Conservation (phyloP, 2,888 invertebrate genomes). For the Drosophila kokeensis region DNA sequence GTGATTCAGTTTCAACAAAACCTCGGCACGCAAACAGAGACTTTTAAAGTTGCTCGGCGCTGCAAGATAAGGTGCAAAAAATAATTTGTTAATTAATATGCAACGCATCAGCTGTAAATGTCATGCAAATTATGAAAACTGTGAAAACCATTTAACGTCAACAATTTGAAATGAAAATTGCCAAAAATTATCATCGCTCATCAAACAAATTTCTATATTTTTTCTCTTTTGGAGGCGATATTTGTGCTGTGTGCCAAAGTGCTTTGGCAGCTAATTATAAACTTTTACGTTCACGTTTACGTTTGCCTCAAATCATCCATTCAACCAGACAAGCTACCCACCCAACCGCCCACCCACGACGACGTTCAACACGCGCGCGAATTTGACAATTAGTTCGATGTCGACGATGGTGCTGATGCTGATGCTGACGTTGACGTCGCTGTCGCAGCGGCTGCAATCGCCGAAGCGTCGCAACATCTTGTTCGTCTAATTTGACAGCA, state of each 20-base stretch:
- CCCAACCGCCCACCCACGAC: slow-evolving; percentile 1
- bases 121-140: slow-evolving; percentile 18
- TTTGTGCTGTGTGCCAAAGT: slow-evolving; percentile 28
- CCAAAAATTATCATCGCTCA: slow-evolving; percentile 44
- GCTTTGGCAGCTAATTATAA: slow-evolving; percentile 45
- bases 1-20: slow-evolving; percentile 87
- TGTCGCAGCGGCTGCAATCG: slow-evolving; percentile 25
- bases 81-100: background rate
- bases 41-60: slow-evolving; percentile 88
- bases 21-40: slow-evolving; percentile 88
- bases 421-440: slow-evolving; percentile 27
- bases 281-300: slow-evolving; percentile 15
- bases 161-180: slow-evolving; percentile 59
- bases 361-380: slow-evolving; percentile 52
- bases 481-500: slow-evolving; percentile 4
- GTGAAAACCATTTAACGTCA: slow-evolving; percentile 62
- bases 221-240: slow-evolving; percentile 42
- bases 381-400: slow-evolving; percentile 64
- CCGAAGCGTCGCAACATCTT: slow-evolving; percentile 6
- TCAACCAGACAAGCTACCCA: slow-evolving; percentile 1
- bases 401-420: slow-evolving; percentile 30
- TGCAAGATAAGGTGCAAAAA: slow-evolving; percentile 83
- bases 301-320: slow-evolving; percentile 24
- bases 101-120: background rate
- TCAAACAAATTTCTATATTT: slow-evolving; percentile 2